Percentiles rank a stretch among this genome's conserved stretches.
Evolutionary conservation across 1,140 invertebrate species (phyloP).

Genomic region (Callitettix versicolor): DNA sequence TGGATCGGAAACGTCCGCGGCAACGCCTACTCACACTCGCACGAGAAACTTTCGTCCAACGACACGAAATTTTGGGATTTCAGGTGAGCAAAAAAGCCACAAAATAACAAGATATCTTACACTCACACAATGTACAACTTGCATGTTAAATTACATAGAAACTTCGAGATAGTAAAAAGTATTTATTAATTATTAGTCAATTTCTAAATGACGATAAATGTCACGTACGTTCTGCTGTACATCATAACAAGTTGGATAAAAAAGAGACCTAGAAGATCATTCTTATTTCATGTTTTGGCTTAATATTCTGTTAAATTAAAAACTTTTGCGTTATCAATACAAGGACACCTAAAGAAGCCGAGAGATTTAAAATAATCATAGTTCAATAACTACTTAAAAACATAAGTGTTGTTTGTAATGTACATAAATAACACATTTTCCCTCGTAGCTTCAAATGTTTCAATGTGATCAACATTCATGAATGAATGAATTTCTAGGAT

Average conservation of each 20-base stretch:
- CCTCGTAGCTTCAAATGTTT: too few relatives aligned
- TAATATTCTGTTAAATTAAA: too few relatives aligned
- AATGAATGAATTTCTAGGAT: too few relatives aligned
- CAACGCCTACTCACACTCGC: conserved; percentile 50
- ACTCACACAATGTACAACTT: background rate
- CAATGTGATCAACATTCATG: too few relatives aligned
- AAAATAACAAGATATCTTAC: background rate
- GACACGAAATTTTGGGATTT: conserved; percentile 47
- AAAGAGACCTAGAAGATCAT: too few relatives aligned
- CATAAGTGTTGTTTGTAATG: too few relatives aligned
- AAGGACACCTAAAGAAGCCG: too few relatives aligned
- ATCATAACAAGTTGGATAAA: background rate
- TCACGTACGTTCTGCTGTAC: background rate
- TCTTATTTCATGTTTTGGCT: too few relatives aligned
- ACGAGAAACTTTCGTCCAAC: conserved; percentile 43
- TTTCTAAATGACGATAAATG: background rate
- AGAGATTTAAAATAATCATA: too few relatives aligned
- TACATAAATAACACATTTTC: too few relatives aligned
- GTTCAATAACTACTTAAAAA: too few relatives aligned
- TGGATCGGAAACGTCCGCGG: conserved; percentile 61
- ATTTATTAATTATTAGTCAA: background rate
- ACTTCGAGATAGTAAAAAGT: background rate
- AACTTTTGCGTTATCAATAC: too few relatives aligned
- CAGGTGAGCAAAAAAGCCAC: conserved; percentile 17
- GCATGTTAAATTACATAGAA: background rate